These are phyloP conservation scores for Lamproptera curius DNA, from an alignment of 2,888 invertebrate species.

Conservation along the genomic window DNA sequence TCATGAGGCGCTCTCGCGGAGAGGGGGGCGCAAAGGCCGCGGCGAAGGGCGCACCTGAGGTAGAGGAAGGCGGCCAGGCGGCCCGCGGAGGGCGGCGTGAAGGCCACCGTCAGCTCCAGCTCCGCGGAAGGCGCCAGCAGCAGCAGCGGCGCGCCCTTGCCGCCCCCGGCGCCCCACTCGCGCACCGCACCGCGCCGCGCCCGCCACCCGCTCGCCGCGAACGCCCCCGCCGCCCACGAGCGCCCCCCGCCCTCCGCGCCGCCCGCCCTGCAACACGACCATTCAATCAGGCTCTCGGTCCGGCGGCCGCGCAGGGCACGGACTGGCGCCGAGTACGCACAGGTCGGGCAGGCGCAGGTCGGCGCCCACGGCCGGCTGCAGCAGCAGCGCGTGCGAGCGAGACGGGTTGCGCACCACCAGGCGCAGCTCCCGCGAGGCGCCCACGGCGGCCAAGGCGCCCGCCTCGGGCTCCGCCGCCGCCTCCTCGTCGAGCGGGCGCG, in stretches of 20 bases:
- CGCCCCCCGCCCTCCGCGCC: constrained; percentile 25
- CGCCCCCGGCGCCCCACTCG: constrained; percentile 17
- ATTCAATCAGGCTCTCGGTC: too few relatives aligned
- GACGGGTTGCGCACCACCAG: constrained; percentile 86
- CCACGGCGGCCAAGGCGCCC: constrained; percentile 26
- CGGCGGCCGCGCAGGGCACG: not conserved
- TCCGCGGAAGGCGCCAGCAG: constrained; percentile 79
- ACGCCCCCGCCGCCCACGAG: constrained; percentile 34
- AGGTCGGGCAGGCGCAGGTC: constrained; percentile 16
- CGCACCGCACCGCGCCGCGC: constrained; percentile 17
- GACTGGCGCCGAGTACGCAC: not conserved
- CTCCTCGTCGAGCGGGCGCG: constrained; percentile 27
- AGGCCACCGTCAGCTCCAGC: constrained; percentile 59
- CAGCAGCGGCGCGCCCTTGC: constrained; percentile 36
- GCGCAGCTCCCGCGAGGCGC: constrained; percentile 52
- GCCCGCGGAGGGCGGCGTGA: constrained; percentile 38
- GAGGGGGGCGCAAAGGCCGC: not conserved
- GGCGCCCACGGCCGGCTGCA: constrained; percentile 71
- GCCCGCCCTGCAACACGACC: too few relatives aligned
- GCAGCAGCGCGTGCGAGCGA: constrained; percentile 80
- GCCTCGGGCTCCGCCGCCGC: constrained; percentile 25
- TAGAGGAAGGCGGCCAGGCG: constrained; percentile 71
- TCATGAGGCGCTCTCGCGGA: not conserved
- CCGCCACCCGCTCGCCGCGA: constrained; percentile 43
- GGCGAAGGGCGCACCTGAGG: constrained; percentile 42